Evolutionary conservation across 1,140 invertebrate species (phyloP).

Genomic region (Scylla paramamosain): DNA sequence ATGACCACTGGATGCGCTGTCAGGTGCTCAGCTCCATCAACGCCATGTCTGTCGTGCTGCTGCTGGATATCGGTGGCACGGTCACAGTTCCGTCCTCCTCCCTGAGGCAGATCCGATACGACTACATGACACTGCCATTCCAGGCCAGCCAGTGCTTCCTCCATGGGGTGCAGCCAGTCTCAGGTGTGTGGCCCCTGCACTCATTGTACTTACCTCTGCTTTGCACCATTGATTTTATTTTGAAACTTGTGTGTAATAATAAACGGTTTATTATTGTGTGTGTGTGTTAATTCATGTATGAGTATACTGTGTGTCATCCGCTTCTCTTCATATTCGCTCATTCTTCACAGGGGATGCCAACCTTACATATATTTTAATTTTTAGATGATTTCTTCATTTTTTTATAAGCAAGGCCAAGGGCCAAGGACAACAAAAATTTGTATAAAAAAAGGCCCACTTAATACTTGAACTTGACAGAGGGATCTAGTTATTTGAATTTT

Average conservation of each 20-base stretch:
- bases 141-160: conserved; percentile 97
- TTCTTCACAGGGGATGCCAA: too few species aligned
- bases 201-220: neutral
- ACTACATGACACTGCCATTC: conserved; percentile 96
- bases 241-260: neutral
- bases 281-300: neutral
- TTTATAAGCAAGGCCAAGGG: too few species aligned
- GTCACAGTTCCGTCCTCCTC: conserved; percentile 86
- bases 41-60: conserved; percentile 86
- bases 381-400: too few species aligned
- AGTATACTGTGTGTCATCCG: too few species aligned
- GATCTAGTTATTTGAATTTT: too few species aligned
- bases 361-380: too few species aligned
- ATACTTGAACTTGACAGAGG: too few species aligned
- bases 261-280: too few species aligned
- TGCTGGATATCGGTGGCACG: conserved; percentile 97
- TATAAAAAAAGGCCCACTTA: too few species aligned
- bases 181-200: conserved; percentile 83
- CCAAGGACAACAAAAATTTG: too few species aligned
- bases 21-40: conserved; percentile 86
- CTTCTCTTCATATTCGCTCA: too few species aligned
- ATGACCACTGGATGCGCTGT: conserved; percentile 93
- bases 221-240: neutral
- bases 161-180: conserved; percentile 91
- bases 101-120: conserved; percentile 92